A percentile compares a stretch with the other conserved stretches of the same genome.
Evolutionary conservation across 1,140 invertebrate species (phyloP).

Genomic region (Euwallacea similis): DNA sequence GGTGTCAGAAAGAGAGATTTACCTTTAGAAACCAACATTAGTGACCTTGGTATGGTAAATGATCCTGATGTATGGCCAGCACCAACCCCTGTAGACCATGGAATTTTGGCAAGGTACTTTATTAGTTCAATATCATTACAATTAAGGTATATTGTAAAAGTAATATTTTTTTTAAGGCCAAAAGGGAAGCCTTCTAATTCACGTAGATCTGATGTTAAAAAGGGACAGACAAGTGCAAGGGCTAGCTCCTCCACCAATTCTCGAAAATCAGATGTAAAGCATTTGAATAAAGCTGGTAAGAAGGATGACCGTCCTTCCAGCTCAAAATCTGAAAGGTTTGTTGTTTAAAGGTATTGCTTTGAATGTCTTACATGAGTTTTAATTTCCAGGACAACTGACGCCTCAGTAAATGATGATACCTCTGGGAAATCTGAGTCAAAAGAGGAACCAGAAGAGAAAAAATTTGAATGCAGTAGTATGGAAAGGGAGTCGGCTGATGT

Average conservation of each 20-base stretch:
- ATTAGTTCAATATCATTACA: not conserved
- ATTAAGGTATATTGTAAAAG: conserved; percentile 3
- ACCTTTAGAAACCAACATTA: not conserved
- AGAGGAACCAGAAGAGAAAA: conserved; percentile 76
- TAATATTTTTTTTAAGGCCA: conserved; percentile 36
- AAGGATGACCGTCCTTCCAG: conserved; percentile 52
- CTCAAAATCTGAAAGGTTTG: conserved; percentile 47
- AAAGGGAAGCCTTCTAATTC: conserved; percentile 44
- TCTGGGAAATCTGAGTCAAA: conserved; percentile 63
- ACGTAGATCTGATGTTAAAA: conserved; percentile 47
- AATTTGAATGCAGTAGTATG: conserved; percentile 88
- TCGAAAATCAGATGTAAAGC: conserved; percentile 42
- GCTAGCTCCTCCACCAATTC: conserved; percentile 44
- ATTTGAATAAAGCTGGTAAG: conserved; percentile 39
- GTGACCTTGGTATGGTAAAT: conserved; percentile 70
- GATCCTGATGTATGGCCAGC: conserved; percentile 92
- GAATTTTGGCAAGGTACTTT: conserved; percentile 30
- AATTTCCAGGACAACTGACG: not conserved
- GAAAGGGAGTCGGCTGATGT: conserved; percentile 95
- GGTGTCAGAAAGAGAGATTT: conserved; percentile 46
- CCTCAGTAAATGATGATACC: conserved; percentile 36
- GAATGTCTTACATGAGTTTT: not conserved
- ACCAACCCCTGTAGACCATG: conserved; percentile 79
- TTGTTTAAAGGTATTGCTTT: too few species aligned
- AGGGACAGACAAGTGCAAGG: conserved; percentile 40